phyloP scores from a whole-genome alignment of 2,113 vertebrate species.

The Empidonax traillii region DNA sequence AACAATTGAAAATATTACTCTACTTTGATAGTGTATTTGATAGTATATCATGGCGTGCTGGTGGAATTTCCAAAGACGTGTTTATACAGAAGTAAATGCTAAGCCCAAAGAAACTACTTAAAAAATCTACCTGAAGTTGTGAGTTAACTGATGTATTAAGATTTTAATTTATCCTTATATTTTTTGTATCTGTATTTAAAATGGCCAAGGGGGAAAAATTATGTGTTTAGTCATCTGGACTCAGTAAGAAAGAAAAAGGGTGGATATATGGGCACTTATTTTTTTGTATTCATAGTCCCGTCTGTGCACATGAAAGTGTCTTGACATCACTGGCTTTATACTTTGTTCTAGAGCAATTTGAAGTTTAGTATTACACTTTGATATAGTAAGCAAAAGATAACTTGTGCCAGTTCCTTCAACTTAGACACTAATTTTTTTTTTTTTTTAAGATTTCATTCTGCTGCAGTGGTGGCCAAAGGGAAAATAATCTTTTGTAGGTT shows the following conservation, averaged over 20 bases:
- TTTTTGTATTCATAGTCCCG: background rate
- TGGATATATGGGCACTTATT: background rate
- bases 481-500: background rate
- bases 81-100: background rate
- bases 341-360: background rate
- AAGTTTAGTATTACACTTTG: background rate
- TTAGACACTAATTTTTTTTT: background rate
- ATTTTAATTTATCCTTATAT: background rate
- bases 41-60: background rate
- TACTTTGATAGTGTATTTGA: background rate
- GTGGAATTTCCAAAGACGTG: background rate
- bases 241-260: background rate
- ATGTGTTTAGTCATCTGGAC: background rate
- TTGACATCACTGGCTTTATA: background rate
- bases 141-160: background rate
- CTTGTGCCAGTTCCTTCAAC: background rate
- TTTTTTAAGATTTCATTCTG: background rate
- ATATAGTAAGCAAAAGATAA: background rate
- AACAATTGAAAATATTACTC: background rate
- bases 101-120: background rate
- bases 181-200: background rate
- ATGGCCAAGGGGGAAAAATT: background rate
- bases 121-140: background rate
- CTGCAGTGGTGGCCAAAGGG: background rate
- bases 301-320: background rate